Evolutionary conservation across 2,797 vertebrate genomes (phyloP).

Genomic region (Sternotherus odoratus): DNA sequence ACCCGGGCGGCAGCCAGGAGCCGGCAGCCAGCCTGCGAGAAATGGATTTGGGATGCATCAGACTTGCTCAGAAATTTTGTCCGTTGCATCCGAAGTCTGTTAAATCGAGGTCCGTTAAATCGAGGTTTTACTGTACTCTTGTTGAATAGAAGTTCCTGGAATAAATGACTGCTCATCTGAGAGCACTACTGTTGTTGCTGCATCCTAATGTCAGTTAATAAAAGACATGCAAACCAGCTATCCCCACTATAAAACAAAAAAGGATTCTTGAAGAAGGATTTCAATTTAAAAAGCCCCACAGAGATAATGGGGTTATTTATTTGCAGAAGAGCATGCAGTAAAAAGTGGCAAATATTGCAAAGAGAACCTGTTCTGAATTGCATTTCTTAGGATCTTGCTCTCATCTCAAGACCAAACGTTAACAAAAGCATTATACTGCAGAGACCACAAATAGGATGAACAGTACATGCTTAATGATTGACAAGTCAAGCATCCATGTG

Average conservation of each 20-base stretch:
- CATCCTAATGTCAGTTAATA: neutral
- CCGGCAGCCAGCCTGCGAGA: no score
- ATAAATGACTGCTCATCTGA: slow-evolving; percentile 5
- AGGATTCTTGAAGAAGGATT: neutral
- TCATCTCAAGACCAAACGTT: slow-evolving; percentile 19
- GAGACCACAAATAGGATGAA: slow-evolving; percentile 19
- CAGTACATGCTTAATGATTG: slow-evolving; percentile 23
- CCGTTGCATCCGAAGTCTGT: no score
- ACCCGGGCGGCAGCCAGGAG: no score
- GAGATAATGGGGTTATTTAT: neutral
- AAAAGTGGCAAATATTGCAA: neutral
- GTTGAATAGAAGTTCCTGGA: neutral
- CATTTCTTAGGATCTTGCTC: neutral
- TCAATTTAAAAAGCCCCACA: neutral
- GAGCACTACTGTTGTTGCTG: neutral
- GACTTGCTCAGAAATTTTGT: no score
- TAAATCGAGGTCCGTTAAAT: no score
- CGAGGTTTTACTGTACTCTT: no score
- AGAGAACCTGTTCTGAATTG: neutral
- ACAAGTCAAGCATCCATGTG: slow-evolving; percentile 29
- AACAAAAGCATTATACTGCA: neutral
- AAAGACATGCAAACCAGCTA: slow-evolving; percentile 5
- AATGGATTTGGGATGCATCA: no score
- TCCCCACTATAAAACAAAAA: slow-evolving; percentile 6
- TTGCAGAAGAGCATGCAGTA: neutral